Conservation (phyloP, 2,113 vertebrate species). For the Epinephelus moara region DNA sequence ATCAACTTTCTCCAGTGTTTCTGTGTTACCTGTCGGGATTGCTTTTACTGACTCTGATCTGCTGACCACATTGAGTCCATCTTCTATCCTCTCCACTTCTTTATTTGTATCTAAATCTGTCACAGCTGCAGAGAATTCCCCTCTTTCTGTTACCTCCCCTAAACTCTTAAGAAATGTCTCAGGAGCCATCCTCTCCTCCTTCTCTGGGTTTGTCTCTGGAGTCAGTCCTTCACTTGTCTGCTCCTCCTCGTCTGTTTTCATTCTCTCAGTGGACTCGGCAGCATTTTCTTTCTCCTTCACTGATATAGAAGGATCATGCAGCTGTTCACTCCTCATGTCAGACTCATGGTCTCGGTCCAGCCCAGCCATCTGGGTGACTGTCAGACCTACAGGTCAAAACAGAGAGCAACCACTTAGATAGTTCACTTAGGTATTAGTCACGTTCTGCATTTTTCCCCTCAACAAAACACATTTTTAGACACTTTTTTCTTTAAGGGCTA, state of each 20-base stretch:
- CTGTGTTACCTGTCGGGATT: background rate
- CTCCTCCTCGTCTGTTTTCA: conserved; percentile 9
- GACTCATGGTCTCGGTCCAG: conserved; percentile 14
- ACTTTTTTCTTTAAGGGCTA: no score
- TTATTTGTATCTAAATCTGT: conserved; percentile 9
- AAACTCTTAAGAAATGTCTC: conserved; percentile 23
- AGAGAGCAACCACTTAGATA: background rate
- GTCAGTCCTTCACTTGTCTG: conserved; percentile 6
- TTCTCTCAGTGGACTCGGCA: background rate
- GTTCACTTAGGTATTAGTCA: background rate
- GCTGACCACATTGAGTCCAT: background rate
- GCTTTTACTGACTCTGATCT: background rate
- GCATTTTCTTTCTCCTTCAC: conserved; percentile 9
- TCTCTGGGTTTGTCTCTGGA: conserved; percentile 16
- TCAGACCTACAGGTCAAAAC: conserved; percentile 35
- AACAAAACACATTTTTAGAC: no score
- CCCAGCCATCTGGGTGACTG: conserved; percentile 2
- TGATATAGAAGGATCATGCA: conserved; percentile 6
- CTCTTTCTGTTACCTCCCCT: conserved; percentile 12
- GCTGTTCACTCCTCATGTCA: conserved; percentile 28
- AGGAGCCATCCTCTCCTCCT: background rate
- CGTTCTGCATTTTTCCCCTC: no score
- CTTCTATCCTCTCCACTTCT: conserved; percentile 14
- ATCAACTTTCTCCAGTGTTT: background rate
- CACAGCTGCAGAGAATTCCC: background rate